These are phyloP conservation scores for Watsonalla binaria DNA, from an alignment of 2,888 invertebrate genomes.

Conservation along the genomic window DNA sequence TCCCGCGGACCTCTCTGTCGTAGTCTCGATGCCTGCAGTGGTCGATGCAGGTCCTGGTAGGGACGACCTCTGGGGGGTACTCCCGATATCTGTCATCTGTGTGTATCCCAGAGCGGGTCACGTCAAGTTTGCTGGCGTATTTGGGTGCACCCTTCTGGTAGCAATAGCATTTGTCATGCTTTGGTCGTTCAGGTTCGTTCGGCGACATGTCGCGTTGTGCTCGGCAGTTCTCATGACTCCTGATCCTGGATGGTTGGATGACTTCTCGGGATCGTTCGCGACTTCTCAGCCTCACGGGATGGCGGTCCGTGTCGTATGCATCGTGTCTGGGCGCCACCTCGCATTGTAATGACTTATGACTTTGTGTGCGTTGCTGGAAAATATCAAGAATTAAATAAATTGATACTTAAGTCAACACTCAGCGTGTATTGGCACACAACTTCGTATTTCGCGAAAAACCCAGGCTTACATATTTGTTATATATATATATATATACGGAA, in stretches of 20 bases:
- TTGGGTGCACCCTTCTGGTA: slow-evolving; percentile 36
- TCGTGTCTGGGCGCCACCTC: slow-evolving; percentile 41
- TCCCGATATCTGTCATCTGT: slow-evolving; percentile 35
- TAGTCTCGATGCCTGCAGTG: slow-evolving; percentile 33
- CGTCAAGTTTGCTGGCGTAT: slow-evolving; percentile 45
- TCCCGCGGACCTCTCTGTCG: slow-evolving; percentile 39
- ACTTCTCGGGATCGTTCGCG: slow-evolving; percentile 39
- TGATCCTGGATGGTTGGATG: slow-evolving; percentile 35
- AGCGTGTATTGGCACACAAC: no score
- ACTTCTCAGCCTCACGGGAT: slow-evolving; percentile 33
- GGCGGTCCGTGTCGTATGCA: slow-evolving; percentile 33
- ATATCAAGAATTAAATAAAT: neutral
- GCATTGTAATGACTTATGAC: slow-evolving; percentile 67
- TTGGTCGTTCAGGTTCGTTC: slow-evolving; percentile 17
- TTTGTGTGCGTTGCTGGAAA: slow-evolving; percentile 52
- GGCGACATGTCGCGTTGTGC: slow-evolving; percentile 10
- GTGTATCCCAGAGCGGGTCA: slow-evolving; percentile 32
- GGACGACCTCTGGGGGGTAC: slow-evolving; percentile 32
- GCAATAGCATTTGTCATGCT: slow-evolving; percentile 34
- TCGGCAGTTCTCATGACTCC: slow-evolving; percentile 31
- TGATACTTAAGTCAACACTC: no score
- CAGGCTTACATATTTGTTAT: no score
- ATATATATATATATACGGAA: no score
- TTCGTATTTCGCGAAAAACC: no score
- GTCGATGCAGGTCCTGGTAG: slow-evolving; percentile 40